Evolutionary conservation across 2,113 vertebrate species (phyloP).

Genomic region (Dipodomys merriami): DNA sequence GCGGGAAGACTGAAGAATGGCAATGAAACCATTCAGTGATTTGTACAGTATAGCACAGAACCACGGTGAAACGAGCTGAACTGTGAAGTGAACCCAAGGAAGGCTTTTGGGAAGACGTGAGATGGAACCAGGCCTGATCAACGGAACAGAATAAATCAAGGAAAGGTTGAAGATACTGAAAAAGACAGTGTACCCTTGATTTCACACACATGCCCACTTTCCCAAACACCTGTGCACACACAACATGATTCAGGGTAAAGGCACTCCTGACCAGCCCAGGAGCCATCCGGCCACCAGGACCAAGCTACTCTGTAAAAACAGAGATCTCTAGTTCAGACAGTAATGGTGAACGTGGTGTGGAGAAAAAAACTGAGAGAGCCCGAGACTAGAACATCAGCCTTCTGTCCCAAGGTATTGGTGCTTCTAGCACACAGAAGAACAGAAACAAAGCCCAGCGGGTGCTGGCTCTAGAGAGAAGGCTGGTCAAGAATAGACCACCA

Average conservation of each 20-base stretch:
- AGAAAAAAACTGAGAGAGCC: background rate
- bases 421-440: background rate
- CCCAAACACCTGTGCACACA: too few relatives aligned
- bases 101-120: background rate
- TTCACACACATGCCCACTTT: too few relatives aligned
- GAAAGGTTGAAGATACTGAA: background rate
- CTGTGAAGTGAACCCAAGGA: conserved; percentile 2
- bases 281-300: background rate
- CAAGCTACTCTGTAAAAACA: background rate
- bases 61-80: background rate
- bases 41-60: background rate
- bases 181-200: background rate
- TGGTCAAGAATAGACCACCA: background rate
- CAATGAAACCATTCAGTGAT: background rate
- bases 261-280: background rate
- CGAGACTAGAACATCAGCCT: background rate
- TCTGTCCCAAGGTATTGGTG: fast-evolving
- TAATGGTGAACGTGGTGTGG: background rate
- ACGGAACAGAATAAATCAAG: background rate
- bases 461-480: background rate
- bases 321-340: background rate
- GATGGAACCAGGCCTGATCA: background rate
- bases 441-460: background rate
- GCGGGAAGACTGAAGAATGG: too few relatives aligned
- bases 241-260: background rate